Conservation (phyloP, 1,140 invertebrate species). For the Heliconius hewitsoni region DNA sequence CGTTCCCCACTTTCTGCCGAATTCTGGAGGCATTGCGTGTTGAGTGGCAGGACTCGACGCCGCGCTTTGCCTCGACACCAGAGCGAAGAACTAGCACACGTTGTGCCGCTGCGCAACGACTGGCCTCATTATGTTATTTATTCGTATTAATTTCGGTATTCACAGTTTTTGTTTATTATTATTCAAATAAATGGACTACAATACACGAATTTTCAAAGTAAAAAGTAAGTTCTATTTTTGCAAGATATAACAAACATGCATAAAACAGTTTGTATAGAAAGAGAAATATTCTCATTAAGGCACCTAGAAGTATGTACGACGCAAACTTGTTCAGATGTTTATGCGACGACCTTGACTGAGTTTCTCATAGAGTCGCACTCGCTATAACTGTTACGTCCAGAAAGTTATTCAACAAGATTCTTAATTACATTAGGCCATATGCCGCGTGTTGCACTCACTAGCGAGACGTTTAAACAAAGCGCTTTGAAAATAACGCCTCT, state of each 20-base stretch:
- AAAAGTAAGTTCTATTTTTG: too few species aligned
- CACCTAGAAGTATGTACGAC: background rate
- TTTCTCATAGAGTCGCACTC: background rate
- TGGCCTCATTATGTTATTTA: too few species aligned
- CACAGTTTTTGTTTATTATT: background rate
- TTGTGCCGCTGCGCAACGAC: too few species aligned
- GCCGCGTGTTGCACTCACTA: background rate
- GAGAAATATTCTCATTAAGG: slow-evolving; percentile 4
- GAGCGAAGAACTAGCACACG: too few species aligned
- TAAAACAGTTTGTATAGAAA: background rate
- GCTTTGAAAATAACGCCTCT: background rate
- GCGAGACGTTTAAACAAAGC: background rate
- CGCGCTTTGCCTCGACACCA: too few species aligned
- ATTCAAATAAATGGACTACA: background rate
- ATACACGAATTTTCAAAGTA: too few species aligned
- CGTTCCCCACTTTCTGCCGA: too few species aligned
- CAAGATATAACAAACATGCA: background rate
- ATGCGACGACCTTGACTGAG: background rate
- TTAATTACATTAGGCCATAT: background rate
- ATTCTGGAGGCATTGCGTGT: too few species aligned
- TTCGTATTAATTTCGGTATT: too few species aligned
- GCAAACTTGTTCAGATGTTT: background rate
- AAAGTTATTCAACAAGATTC: slow-evolving; percentile 10
- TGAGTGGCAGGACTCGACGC: too few species aligned
- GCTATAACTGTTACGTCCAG: slow-evolving; percentile 1